Base-by-base conservation (phyloP, 1,140 invertebrate species). In the Drosophila virilis region DNA sequence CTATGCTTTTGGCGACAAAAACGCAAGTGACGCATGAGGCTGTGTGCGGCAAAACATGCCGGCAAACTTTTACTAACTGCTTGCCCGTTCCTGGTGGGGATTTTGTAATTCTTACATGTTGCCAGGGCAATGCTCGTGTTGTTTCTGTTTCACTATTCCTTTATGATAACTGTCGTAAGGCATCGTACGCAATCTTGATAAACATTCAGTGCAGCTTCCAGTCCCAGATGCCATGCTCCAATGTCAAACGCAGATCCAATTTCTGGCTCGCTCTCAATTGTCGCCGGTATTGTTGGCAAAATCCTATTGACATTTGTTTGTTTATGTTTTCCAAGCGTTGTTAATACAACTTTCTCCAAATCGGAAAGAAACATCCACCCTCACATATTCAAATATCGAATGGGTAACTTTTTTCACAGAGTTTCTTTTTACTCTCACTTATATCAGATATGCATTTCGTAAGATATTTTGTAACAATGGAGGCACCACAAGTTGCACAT, bases 311-410 rank as follows among this genome's bases (percentile, higher is more conserved):
- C 83, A 77, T 83, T 83, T 60, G 83, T 76, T 88, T 86, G 82
- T 88, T 86, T 88, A 88, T 88, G 83, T 86, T 86, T 86, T 86
- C 69, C 76, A 68, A 88, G 72, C 72, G 79, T 86, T 86, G 82
- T 86, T 78, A 68, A 58, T 67, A 54, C 79, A 86, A 86, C 78
- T 85, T 85, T 85, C 59, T 38, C 46, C 28, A 32, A 67, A 62
- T 70, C 79, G 69, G 48, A 64, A 42, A 66, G 68, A 60, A 72
- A 40, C 75, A 48, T 59, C 13, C 22, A 15, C 13, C 8, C 12
- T 35, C n/a, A 46, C 57, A 45, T 35, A 43, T 59, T 65, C 62
- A 60, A 66, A 69, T 62, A 50, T 62, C 66, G 67, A 74, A 67
- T 17, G 59, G 54, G 40, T 54, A 71, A 75, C 68, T 62, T 71